Evolutionary conservation across 2,888 invertebrate species (phyloP), one percentile per base, ranked within the genome.

Genomic region (Prosapia bicincta): DNA sequence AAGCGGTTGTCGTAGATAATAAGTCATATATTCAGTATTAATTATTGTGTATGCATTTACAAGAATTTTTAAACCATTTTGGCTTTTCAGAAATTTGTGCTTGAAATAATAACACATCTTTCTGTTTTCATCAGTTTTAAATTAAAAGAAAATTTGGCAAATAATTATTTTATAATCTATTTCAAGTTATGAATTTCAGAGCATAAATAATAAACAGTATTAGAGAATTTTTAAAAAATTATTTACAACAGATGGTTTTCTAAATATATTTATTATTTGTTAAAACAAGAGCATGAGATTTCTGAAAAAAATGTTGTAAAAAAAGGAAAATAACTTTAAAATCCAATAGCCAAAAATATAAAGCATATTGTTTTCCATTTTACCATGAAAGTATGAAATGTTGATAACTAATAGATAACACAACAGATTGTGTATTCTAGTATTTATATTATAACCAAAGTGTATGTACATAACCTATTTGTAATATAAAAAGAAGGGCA

Each of bases 381-480:
- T 38, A 38, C 38, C 15, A 38, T 38, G 9, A 38, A 13, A 38
- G 15, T 3, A 54, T 20, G 20, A 54, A 54, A 54, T 54, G 20
- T 54, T 54, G 54, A 54, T 20, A 20, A 54, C 6, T 54, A 20
- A 20, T 10, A 20, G 20, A 6, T 20, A 54, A 20, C 20, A 54
- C 23, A n/a, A 69, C 1, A 30, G 23, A 13, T n/a, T 20, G n/a
- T 30, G 24, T 24, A 69, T 15, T 69, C 26, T 69, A 24, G 32
- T 26, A 24, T 30, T 30, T 74, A 66, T 74, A 69, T 75, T 67
- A 66, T 71, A 71, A 75, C 75, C 71, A 75, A 75, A 75, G 71
- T 71, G 26, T 75, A 38, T 75, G 75, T 75, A 75, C 28, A 75
- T 75, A 75, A 68, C 43, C 43, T 32, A 74, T 70, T 66, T 71